Conservation (phyloP, 2,888 invertebrate genomes). For the Chymomyza procnemis region DNA sequence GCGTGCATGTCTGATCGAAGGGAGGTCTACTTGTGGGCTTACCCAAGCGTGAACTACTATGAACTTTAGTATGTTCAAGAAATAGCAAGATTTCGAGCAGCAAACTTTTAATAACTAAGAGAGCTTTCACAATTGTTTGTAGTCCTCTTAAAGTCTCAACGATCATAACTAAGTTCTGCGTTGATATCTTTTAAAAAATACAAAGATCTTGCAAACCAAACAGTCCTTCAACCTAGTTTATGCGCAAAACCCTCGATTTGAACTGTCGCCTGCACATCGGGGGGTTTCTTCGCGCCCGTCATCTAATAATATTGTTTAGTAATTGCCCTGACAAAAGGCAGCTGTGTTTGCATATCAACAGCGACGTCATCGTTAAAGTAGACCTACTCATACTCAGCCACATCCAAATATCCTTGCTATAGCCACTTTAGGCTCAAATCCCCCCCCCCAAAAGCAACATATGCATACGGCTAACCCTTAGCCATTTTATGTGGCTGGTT, state of each 20-base stretch:
- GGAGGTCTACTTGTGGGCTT: no score
- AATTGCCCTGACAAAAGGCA: constrained; percentile 57
- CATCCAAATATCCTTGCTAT: not conserved
- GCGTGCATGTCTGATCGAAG: not conserved
- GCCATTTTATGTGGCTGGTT: not conserved
- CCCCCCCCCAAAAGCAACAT: constrained; percentile 7
- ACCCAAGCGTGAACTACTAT: no score
- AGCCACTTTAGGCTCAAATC: constrained; percentile 19
- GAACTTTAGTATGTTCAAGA: no score
- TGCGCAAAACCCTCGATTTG: not conserved
- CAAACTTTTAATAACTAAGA: no score
- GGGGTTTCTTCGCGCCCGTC: constrained; percentile 11
- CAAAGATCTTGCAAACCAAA: no score
- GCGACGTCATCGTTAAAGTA: not conserved
- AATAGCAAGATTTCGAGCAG: no score
- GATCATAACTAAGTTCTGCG: no score
- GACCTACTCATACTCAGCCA: not conserved
- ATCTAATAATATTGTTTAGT: constrained; percentile 50
- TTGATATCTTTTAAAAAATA: no score
- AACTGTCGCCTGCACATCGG: not conserved
- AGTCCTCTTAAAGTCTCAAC: no score
- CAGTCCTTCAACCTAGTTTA: not conserved
- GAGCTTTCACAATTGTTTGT: no score
- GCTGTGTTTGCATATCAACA: constrained; percentile 62
- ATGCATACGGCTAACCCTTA: constrained; percentile 27